Conservation (phyloP, 2,888 invertebrate genomes). For the Acholoe squamosa region DNA sequence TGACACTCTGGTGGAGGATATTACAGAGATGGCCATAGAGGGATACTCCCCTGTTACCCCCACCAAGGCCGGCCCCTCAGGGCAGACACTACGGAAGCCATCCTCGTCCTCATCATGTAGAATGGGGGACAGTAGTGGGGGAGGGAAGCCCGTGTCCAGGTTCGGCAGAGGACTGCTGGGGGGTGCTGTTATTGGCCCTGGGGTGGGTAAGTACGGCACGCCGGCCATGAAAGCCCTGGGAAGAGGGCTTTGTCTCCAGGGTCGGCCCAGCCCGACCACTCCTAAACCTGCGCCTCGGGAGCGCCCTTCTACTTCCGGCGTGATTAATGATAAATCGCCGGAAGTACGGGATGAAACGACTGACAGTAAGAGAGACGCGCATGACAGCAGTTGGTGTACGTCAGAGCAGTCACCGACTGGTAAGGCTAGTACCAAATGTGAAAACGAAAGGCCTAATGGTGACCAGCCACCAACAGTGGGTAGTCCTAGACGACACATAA, state of each 20-base stretch:
- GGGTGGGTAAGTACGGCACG: background rate
- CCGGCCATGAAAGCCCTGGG: slow-evolving; percentile 20
- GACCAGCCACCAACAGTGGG: background rate
- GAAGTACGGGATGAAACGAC: background rate
- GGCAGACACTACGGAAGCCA: background rate
- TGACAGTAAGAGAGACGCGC: background rate
- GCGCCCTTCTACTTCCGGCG: background rate
- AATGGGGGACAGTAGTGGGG: background rate
- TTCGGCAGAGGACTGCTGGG: background rate
- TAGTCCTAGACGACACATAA: background rate
- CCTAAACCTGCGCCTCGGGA: slow-evolving; percentile 47
- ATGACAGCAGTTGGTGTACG: background rate
- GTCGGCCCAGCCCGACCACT: slow-evolving; percentile 31
- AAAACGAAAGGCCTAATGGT: background rate
- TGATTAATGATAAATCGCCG: background rate
- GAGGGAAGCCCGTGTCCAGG: background rate
- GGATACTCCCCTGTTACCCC: background rate
- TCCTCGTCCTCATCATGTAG: background rate
- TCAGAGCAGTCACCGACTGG: background rate
- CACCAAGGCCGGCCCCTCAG: background rate
- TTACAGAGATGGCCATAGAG: slow-evolving; percentile 25
- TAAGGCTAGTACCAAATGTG: background rate
- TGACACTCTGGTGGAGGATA: background rate
- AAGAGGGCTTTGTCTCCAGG: slow-evolving; percentile 35
- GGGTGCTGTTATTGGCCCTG: background rate